Base-by-base conservation (phyloP, 2,888 invertebrate species). In the Xanthorhoe designata region DNA sequence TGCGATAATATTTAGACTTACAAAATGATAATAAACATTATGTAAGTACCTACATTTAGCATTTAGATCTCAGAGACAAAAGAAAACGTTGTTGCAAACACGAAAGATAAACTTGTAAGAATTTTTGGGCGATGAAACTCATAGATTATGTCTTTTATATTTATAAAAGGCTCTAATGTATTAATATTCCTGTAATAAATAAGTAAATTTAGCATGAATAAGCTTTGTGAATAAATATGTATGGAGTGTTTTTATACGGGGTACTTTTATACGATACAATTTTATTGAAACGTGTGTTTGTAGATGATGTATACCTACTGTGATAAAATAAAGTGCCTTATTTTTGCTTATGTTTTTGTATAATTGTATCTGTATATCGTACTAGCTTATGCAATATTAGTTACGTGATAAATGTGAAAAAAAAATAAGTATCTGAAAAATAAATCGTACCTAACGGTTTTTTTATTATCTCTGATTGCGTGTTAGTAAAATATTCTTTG, bases 261-360 rank as follows among this genome's bases (percentile, higher is more conserved):
- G 58, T 65, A 65, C 68, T 73, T 77, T 78, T 75, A 74, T 76
- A 78, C 61, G 55, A 66, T 74, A 73, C 69, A 68, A 73, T 76
- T 73, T 71, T 71, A 73, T 74, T 65, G 51, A 73, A 68, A 63
- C 51, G 68, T 70, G 56, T 69, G 66, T 73, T 74, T 70, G 80
- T 86, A 84, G 83, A 72, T 75, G 79, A 80, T 68, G 60, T 89
- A 85, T 87, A 85, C n/a, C n/a, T n/a, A n/a, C 91, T 92, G 91
- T 92, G 91, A 92, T 92, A 91, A 84, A 81, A 78, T 83, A 76
- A 83, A 77, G 91, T 91, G 91, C 91, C 91, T 91, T 91, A 77
- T 81, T 79, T 73, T 54, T 56, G 57, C 47, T 72, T 73, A 62
- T 65, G 63, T 73, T 56, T 59, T 68, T 61, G 45, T 60, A 63